Base-by-base conservation (phyloP, 2,113 vertebrate genomes). In the Coptodon rendalli region DNA sequence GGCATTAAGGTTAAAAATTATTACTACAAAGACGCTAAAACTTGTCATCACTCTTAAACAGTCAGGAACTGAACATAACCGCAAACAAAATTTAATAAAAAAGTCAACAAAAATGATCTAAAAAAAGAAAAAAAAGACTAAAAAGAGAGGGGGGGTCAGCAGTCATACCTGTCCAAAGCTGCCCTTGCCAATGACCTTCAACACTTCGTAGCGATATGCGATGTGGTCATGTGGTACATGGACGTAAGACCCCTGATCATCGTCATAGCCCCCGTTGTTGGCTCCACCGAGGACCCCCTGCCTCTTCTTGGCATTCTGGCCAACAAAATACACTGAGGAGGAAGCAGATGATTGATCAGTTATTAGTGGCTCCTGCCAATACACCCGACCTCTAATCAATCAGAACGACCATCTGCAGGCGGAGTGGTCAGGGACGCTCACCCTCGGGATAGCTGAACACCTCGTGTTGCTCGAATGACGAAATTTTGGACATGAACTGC, bases 171-270 rank as follows among this genome's bases (percentile, higher is more conserved):
- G 99, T 81, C 99, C 99, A 73, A 99, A 99, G 93, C 99, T 99
- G 84, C 98, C 99, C 92, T 99, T 99, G 50, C 99, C 99, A 45
- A 99, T 99, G 92, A 99, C 98, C 93, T 99, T 99, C 43, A 99
- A 96, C 83, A 99, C 98, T 94, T 99, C 99, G 57, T 98, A 99
- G 86, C 99, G 97, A 93, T 99, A 99, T 1, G 97, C 94, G 90
- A 99, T 96, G 56, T 99, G 99, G 95, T 99, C 99, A 7, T 99
- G 99, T 43, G 98, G 98, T 87, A 99, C 97, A 57, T 99, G 99
- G 94, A 99, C 96, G 2, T 99, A 99, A 9, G 99, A 99, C 38
- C 99, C 98, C 95, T 99, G 99, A 89, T 99, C 98, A 4, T 99
- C 99, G 6, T 99, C 99, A 14, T 99, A 99, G 81, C 98, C 98